Evolutionary conservation across 2,888 invertebrate species (phyloP).

Genomic region (Apotomis capreana): DNA sequence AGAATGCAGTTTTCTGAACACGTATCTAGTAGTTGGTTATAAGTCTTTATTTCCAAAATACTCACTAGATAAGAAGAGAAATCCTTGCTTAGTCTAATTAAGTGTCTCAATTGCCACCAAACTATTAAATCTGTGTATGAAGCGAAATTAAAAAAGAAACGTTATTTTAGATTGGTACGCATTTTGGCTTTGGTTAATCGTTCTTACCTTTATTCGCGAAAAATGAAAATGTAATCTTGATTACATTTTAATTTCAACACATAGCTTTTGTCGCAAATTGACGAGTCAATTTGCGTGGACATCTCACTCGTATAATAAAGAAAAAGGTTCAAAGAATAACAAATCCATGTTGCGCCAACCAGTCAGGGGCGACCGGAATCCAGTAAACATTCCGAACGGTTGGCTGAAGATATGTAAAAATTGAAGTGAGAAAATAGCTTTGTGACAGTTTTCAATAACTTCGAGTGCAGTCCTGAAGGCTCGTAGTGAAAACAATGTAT

Average conservation of each 20-base stretch:
- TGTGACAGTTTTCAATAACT: constrained; percentile 38
- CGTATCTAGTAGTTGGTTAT: not conserved
- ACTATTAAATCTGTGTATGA: too few relatives aligned
- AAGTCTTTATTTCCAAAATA: too few relatives aligned
- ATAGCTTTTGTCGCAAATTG: too few relatives aligned
- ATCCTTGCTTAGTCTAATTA: too few relatives aligned
- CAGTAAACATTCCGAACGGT: constrained; percentile 19
- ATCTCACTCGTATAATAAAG: constrained; percentile 7
- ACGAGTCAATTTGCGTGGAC: not conserved
- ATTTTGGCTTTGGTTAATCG: too few relatives aligned
- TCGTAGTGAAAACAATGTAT: constrained; percentile 5
- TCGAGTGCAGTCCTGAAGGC: constrained; percentile 49
- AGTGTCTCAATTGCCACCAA: too few relatives aligned
- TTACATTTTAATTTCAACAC: too few relatives aligned
- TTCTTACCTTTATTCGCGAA: too few relatives aligned
- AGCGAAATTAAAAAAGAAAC: too few relatives aligned
- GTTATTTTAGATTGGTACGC: too few relatives aligned
- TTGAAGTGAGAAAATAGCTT: constrained; percentile 34
- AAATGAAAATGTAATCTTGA: too few relatives aligned
- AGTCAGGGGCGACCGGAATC: constrained; percentile 24
- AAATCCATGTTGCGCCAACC: constrained; percentile 16
- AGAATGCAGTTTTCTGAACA: constrained; percentile 5
- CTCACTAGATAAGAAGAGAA: too few relatives aligned
- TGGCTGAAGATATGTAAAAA: constrained; percentile 29
- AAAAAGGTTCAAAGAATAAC: constrained; percentile 13